A percentile compares a stretch with the other conserved stretches of the same genome.
Evolutionary conservation across 2,113 vertebrate genomes (phyloP).

Genomic region (Charina bottae): DNA sequence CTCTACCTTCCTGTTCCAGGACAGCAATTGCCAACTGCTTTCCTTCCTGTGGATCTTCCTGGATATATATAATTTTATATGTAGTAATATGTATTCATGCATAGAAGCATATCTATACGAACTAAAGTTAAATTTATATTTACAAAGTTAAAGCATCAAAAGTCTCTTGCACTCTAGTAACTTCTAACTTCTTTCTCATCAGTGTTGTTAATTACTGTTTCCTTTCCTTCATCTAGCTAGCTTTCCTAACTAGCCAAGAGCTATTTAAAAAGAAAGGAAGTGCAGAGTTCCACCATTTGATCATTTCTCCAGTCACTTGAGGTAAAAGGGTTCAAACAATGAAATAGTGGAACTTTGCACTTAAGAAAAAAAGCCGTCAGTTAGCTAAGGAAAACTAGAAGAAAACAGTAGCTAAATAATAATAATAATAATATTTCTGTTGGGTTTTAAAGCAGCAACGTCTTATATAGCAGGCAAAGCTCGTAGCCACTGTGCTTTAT

Average conservation of each 20-base stretch:
- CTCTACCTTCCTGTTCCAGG: background rate
- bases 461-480: too few relatives aligned
- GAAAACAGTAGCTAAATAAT: too few relatives aligned
- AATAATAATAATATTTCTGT: too few relatives aligned
- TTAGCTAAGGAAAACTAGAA: too few relatives aligned
- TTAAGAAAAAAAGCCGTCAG: too few relatives aligned
- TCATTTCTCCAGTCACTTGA: too few relatives aligned
- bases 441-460: too few relatives aligned
- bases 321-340: too few relatives aligned
- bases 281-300: too few relatives aligned
- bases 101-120: background rate
- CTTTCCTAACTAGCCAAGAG: background rate
- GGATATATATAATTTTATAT: background rate
- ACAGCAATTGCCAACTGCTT: background rate
- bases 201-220: background rate
- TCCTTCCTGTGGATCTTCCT: background rate
- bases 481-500: too few relatives aligned
- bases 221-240: background rate
- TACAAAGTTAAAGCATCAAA: background rate
- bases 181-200: background rate
- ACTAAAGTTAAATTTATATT: background rate
- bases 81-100: background rate
- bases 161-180: background rate
- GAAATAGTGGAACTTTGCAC: too few relatives aligned
- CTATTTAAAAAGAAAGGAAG: background rate